Conservation (phyloP, 2,113 vertebrate species). For the Propithecus coquereli region DNA sequence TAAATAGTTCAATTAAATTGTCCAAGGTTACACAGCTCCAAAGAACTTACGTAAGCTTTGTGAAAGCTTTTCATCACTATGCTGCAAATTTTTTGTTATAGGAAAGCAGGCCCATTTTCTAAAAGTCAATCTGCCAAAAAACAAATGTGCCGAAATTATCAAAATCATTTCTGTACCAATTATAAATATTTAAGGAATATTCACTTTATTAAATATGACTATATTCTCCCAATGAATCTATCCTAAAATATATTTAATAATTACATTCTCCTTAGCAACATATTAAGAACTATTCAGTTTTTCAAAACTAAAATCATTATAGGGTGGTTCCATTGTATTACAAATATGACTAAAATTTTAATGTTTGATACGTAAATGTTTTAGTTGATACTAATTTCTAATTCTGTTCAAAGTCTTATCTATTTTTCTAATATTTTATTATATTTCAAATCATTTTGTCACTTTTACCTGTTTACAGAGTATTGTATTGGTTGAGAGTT, state of each 20-base stretch:
- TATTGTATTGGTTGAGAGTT: neutral
- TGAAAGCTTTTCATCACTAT: neutral
- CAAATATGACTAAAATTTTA: neutral
- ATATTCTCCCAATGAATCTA: neutral
- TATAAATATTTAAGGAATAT: neutral
- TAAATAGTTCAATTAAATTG: neutral
- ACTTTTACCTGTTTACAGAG: neutral
- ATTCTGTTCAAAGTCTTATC: neutral
- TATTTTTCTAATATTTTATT: neutral
- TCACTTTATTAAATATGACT: neutral
- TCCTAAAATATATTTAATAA: neutral
- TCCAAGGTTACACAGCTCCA: neutral
- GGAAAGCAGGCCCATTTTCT: neutral
- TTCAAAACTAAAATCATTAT: conserved; percentile 4
- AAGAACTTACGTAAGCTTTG: neutral
- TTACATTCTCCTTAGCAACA: neutral
- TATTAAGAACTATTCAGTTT: neutral
- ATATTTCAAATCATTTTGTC: neutral
- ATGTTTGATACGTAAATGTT: neutral
- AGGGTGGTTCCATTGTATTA: neutral
- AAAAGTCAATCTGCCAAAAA: neutral
- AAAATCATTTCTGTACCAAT: neutral
- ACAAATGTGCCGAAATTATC: neutral
- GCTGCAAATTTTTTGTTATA: neutral
- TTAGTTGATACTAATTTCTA: neutral